Conservation (phyloP, 1,140 invertebrate species). For the Drosophila azteca region DNA sequence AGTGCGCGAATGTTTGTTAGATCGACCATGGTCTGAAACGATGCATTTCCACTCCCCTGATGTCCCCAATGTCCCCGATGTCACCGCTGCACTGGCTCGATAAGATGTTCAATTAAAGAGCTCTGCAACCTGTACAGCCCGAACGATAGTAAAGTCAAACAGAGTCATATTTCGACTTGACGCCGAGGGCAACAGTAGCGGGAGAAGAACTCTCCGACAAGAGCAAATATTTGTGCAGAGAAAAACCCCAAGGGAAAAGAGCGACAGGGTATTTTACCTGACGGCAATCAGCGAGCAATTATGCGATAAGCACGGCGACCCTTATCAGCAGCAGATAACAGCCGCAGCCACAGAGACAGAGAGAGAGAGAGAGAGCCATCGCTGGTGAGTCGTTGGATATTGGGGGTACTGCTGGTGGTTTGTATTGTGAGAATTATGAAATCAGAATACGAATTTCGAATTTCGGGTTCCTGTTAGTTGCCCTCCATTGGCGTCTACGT, state of each 20-base stretch:
- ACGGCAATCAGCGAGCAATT: conserved; percentile 72
- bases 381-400: background rate
- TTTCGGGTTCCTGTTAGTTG: conserved; percentile 61
- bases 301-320: conserved; percentile 58
- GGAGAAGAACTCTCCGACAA: conserved; percentile 9
- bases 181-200: background rate
- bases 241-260: background rate
- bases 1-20: too few relatives aligned
- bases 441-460: conserved; percentile 39
- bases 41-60: background rate
- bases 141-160: conserved; percentile 32
- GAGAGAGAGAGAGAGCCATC: conserved; percentile 1
- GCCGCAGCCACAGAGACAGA: background rate
- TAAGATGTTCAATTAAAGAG: conserved; percentile 54
- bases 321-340: conserved; percentile 72
- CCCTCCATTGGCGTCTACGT: conserved; percentile 52
- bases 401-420: too few relatives aligned
- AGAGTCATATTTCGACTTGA: conserved; percentile 17
- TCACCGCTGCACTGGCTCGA: conserved; percentile 8
- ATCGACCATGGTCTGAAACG: background rate
- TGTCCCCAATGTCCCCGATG: too few relatives aligned
- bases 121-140: conserved; percentile 47
- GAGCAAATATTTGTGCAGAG: conserved; percentile 46
- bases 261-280: conserved; percentile 38
- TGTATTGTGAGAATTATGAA: conserved; percentile 59